Evolutionary conservation across 64 coral and sea anemone genomes (phyloP), one percentile per base, ranked within the genome.

Genomic region (Stichodactyla helianthus): DNA sequence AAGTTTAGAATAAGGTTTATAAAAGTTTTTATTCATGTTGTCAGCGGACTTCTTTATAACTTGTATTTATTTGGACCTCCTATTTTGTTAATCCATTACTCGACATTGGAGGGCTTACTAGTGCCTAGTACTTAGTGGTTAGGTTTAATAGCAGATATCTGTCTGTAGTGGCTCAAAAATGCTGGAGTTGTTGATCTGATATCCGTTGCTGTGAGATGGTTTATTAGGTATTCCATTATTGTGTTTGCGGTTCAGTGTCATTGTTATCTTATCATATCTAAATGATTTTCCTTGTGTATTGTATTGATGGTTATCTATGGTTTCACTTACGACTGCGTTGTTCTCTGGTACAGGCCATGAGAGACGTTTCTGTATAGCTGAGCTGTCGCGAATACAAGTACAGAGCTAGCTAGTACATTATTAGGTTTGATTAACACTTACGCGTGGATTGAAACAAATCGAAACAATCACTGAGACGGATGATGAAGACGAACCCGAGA

Each of bases 281-380:
- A 74, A 74, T 74, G 68, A 74, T 74, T 31, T 65, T 31, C 26
- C 27, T 74, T 74, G 68, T 74, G n/a, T 74, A 74, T 23, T 74
- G 68, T 27, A 9, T 28, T 28, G 68, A 74, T 74, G 12, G 25
- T 74, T 74, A 74, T 74, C 25, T n/a, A 74, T 74, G 25, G 68
- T 74, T 74, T 74, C 68, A 74, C 68, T 74, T 74, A 74, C n/a
- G 14, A 74, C 20, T 31, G 26, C 27, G 6, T 71, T 26, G 26
- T 8, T 31, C 22, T n/a, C 27, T 23, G 4, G 7, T 9, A 25
- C 63, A 74, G 26, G 26, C 20, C 68, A 74, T 11, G 26, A 74
- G 35, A 44, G 35, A 74, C 68, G 25, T 18, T 18, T 25, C n/a
- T 25, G 5, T 71, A 25, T 23, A 74, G 25, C 10, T 9, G 10